Evolutionary conservation across 1,140 invertebrate species (phyloP).

Genomic region (Spodoptera litura): DNA sequence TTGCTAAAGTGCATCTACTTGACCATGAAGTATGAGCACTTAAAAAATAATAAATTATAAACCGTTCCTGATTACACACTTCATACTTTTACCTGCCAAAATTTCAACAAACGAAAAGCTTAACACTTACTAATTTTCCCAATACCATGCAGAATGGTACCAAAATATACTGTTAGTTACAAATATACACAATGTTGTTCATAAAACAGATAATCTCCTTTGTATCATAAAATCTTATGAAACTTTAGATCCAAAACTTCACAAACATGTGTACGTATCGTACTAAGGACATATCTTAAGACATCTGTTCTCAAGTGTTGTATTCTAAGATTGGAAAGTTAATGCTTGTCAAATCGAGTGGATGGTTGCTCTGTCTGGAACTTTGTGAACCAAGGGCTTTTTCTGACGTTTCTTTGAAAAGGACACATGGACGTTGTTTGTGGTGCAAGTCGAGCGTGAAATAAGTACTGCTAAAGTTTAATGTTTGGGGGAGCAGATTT

Average conservation of each 20-base stretch:
- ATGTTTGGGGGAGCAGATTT: neutral
- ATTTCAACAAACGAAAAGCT: no score
- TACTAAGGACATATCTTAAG: neutral
- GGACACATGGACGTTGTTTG: neutral
- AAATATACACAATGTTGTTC: no score
- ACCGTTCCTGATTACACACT: no score
- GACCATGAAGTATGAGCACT: no score
- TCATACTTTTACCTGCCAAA: no score
- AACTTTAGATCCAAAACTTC: neutral
- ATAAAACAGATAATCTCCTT: no score
- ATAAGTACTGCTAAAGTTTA: neutral
- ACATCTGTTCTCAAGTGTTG: neutral
- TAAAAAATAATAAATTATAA: no score
- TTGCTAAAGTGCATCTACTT: no score
- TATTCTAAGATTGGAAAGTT: slow-evolving; percentile 29
- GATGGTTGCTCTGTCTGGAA: neutral
- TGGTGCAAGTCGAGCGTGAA: neutral
- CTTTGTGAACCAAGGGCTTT: neutral
- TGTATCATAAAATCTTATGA: neutral
- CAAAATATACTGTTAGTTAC: no score
- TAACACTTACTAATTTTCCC: no score
- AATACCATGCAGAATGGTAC: no score
- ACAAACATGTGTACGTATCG: neutral
- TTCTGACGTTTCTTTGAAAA: slow-evolving; percentile 1
- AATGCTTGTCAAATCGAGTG: slow-evolving; percentile 10